Percentiles rank a stretch among this genome's conserved stretches.
Conservation (phyloP, 2,113 vertebrate species). For the Aphelocoma coerulescens region DNA sequence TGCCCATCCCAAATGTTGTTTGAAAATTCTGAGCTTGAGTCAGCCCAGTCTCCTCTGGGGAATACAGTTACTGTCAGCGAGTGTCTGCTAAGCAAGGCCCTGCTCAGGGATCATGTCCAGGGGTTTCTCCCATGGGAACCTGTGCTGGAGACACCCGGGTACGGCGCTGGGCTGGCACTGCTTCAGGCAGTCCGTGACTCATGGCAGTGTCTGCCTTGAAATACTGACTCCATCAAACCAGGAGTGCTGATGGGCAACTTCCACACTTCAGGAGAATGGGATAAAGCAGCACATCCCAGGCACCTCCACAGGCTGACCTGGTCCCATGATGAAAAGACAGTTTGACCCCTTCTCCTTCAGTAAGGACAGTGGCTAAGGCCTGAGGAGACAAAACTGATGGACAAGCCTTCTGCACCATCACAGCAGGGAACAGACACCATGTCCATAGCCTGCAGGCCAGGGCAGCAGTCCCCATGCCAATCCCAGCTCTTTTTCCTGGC, state of each 20-base stretch:
- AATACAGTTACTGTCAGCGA: background rate
- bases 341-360: background rate
- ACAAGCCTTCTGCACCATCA: background rate
- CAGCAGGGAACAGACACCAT: background rate
- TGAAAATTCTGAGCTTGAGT: background rate
- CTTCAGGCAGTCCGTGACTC: rapidly evolving
- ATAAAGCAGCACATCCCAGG: background rate
- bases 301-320: background rate
- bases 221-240: background rate
- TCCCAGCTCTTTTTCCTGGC: background rate
- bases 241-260: background rate
- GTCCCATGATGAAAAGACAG: background rate
- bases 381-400: background rate
- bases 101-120: background rate
- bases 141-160: background rate
- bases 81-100: background rate
- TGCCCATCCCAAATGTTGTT: background rate
- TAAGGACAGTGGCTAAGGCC: background rate
- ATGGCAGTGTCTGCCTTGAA: background rate
- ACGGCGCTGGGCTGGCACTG: rapidly evolving
- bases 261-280: background rate
- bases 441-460: background rate
- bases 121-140: background rate
- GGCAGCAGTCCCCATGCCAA: background rate
- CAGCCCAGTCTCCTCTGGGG: background rate